Evolutionary conservation across 2,888 invertebrate genomes (phyloP).

Genomic region (Hyposoter dolosus): DNA sequence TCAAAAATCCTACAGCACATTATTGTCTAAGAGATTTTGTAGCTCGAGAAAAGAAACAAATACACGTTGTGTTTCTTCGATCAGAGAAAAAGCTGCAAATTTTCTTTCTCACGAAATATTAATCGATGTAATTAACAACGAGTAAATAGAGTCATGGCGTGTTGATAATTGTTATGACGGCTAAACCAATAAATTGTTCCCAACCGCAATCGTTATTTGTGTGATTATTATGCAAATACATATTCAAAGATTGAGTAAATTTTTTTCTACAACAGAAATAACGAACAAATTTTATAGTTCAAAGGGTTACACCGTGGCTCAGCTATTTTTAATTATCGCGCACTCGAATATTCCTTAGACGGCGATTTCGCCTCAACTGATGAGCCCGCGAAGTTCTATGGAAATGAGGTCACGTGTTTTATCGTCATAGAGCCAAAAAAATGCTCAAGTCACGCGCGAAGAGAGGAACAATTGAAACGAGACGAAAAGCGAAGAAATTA

Average conservation of each 20-base stretch:
- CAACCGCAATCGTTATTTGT: neutral
- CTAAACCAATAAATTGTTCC: neutral
- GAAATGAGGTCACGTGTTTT: neutral
- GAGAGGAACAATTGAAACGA: neutral
- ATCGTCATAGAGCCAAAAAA: neutral
- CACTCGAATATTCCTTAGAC: slow-evolving; percentile 7
- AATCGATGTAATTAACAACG: no score
- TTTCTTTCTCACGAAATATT: no score
- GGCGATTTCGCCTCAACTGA: neutral
- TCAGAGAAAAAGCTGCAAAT: no score
- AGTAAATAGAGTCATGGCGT: neutral
- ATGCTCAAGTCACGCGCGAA: neutral
- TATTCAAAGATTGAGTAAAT: neutral
- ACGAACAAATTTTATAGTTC: neutral
- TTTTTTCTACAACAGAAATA: neutral
- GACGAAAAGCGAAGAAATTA: neutral
- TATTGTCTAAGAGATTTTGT: no score
- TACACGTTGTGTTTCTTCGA: no score
- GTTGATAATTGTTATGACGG: neutral
- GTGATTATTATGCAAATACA: neutral
- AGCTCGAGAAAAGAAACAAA: no score
- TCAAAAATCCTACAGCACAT: no score
- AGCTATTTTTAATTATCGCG: neutral
- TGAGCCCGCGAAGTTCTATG: neutral
- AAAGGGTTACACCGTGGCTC: neutral